Percentiles rank a stretch among this genome's conserved stretches.
Evolutionary conservation across 2,113 vertebrate genomes (phyloP).

Genomic region (Leptocoma aspasia): DNA sequence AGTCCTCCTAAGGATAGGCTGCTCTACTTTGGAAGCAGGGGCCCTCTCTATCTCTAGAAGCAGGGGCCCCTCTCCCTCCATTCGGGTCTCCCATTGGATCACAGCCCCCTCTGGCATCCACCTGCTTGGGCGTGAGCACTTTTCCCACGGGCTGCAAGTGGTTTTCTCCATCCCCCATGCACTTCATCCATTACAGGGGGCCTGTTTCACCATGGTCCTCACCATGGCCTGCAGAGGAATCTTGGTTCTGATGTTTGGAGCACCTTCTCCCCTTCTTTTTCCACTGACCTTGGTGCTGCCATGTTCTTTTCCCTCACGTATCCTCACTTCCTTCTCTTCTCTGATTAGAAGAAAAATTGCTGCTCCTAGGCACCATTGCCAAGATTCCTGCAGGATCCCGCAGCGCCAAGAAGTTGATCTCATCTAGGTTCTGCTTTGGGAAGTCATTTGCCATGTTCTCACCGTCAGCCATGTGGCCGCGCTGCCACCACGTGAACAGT

Average conservation of each 20-base stretch:
- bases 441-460: fast-evolving
- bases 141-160: too few relatives aligned
- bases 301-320: not conserved
- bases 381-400: not conserved
- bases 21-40: not conserved
- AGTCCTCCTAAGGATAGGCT: not conserved
- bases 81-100: not conserved
- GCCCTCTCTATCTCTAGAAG: not conserved
- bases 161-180: not conserved
- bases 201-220: not conserved
- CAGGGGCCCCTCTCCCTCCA: not conserved
- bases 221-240: not conserved
- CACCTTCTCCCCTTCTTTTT: too few relatives aligned
- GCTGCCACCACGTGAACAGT: not conserved
- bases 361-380: not conserved
- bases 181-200: not conserved
- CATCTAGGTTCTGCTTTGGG: fast-evolving
- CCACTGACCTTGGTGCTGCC: not conserved
- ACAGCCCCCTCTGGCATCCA: fast-evolving
- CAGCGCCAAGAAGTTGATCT: not conserved
- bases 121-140: fast-evolving
- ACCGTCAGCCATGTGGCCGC: fast-evolving
- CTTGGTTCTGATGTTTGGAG: fast-evolving
- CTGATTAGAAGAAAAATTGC: not conserved
- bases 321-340: not conserved